Evolutionary conservation across 1,140 invertebrate genomes (phyloP).

Genomic region (Bombus turneri): DNA sequence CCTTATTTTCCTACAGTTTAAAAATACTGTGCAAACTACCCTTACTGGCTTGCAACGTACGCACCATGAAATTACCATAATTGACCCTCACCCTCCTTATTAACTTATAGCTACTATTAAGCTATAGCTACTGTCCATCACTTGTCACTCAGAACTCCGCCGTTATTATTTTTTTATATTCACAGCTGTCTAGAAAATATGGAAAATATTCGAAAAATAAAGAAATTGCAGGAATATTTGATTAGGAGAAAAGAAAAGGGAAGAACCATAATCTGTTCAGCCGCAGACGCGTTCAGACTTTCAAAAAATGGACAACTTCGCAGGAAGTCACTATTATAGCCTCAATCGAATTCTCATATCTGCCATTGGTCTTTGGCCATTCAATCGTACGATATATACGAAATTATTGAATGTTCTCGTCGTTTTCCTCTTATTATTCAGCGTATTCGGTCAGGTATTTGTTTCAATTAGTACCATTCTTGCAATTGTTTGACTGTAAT

Average conservation of each 20-base stretch:
- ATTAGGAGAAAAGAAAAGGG: background rate
- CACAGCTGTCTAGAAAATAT: background rate
- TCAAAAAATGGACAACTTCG: conserved; percentile 4
- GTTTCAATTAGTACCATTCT: too few relatives aligned
- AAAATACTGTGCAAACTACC: too few relatives aligned
- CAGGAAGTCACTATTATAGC: conserved; percentile 19
- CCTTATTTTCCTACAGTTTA: too few relatives aligned
- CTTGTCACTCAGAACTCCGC: background rate
- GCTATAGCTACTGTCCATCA: background rate
- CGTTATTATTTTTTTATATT: background rate
- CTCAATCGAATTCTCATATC: conserved; percentile 32
- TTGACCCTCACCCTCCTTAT: background rate
- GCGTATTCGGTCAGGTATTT: too few relatives aligned
- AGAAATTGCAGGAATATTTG: background rate
- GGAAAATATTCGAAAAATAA: background rate
- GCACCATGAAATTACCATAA: background rate
- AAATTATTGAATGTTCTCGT: too few relatives aligned
- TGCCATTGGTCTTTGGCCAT: conserved; percentile 33
- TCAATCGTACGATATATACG: background rate
- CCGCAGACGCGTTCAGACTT: background rate
- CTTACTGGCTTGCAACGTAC: too few relatives aligned
- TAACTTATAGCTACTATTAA: background rate
- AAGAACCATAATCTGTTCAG: background rate
- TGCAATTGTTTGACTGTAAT: too few relatives aligned
- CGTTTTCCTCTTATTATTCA: rapidly evolving